Base-by-base conservation (phyloP, 2,797 vertebrate genomes). In the Momotus momota region DNA sequence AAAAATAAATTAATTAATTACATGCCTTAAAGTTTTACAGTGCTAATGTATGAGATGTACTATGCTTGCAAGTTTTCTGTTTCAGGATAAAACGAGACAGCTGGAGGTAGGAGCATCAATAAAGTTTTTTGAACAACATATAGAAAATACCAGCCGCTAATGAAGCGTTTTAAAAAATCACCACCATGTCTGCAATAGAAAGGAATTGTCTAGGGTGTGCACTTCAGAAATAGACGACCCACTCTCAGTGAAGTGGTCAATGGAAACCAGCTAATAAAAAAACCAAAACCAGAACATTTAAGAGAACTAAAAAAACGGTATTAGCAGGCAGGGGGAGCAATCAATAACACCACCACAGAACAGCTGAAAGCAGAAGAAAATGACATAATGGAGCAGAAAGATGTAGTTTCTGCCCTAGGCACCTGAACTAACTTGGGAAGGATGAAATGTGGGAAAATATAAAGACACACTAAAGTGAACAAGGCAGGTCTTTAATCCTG, bases 351-450 rank as follows among this genome's bases (percentile, higher is more conserved):
- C 67, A 77, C 9, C 77, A 27, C 10, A 46, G 54, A 86, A 70
- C 70, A 52, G 13, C n/a, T 77, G 81, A 40, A 91, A 90, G 40
- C 9, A 31, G 46, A 73, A 16, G 29, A 79, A 94, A 88, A 81
- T 57, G 16, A 60, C 43, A 62, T 19, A 45, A 35, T 7, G 22
- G 35, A 88, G 31, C 12, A 71, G 43, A 77, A 86, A 69, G 48
- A 90, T 52, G 17, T 38, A 77, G 22, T 72, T 83, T 87, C 79
- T 91, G 75, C 82, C 71, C 48, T 77, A 87, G 75, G 79, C 79
- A 60, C 13, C 65, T 70, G 17, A 35, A 62, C 25, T 55, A 55
- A n/a, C 52, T 88, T 73, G 79, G 75, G 26, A 88, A 90, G 69
- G 45, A 81, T 74, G 17, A 94, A 93, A 90, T 71, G 61, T 64